Evolutionary conservation across 2,113 vertebrate genomes (phyloP).

Genomic region (Tetrao urogallus): DNA sequence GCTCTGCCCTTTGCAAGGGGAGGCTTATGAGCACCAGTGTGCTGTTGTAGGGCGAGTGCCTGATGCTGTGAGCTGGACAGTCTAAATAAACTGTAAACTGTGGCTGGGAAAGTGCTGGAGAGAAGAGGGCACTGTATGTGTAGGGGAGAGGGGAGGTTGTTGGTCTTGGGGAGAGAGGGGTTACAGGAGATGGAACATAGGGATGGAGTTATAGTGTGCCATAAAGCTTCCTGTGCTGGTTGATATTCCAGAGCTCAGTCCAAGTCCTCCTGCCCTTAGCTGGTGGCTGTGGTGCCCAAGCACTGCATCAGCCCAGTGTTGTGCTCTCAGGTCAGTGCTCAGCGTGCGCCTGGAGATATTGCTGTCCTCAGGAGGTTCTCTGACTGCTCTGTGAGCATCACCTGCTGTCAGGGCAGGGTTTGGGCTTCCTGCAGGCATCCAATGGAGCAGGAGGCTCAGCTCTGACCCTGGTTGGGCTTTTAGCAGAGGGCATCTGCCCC

Average conservation of each 20-base stretch:
- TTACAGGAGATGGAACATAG: neutral
- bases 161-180: neutral
- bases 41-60: neutral
- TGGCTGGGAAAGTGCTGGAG: neutral
- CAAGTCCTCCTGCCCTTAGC: neutral
- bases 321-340: neutral
- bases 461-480: neutral
- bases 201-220: neutral
- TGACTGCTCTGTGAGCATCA: neutral
- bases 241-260: neutral
- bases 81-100: neutral
- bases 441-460: neutral
- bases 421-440: too few relatives aligned
- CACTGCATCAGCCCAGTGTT: fast-evolving
- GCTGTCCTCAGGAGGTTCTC: neutral
- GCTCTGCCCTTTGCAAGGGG: neutral
- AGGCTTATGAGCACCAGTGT: fast-evolving
- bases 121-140: neutral
- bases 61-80: fast-evolving
- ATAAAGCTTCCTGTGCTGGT: neutral
- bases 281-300: neutral
- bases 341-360: neutral
- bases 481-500: too few relatives aligned
- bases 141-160: neutral
- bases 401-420: neutral